Base-by-base conservation (phyloP, 2,113 vertebrate genomes). In the Pogona vitticeps region DNA sequence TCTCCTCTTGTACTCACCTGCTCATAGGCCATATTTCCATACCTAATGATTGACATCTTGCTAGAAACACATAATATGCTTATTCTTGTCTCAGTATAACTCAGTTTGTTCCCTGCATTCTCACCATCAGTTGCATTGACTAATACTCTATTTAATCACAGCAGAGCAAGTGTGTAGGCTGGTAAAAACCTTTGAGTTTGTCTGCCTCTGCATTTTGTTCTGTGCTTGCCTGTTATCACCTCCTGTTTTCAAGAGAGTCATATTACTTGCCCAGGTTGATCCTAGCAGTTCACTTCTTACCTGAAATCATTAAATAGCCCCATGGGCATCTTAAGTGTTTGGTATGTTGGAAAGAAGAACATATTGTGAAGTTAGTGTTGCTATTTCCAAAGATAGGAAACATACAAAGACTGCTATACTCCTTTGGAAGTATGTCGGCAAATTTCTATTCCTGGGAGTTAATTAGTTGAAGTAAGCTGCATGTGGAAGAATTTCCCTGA, bases 321-420 rank as follows among this genome's bases (percentile, higher is more conserved):
- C 89, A 38, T 90, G 91, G 86, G 92, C 90, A 84, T 88, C 65
- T 89, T 81, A 91, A 90, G 33, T 83, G 83, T 89, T 92, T 93
- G 93, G 91, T 91, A 94, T 95, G 91, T 91, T 93, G 87, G 83
- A 68, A 76, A 76, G 76, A 40, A 91, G 63, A 82, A 63, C 65
- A 88, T 38, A 56, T 23, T 68, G 80, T 92, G 85, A 89, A 93
- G 87, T 88, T 93, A 88, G 86, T 71, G 92, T 28, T 76, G 38
- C 70, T 92, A 80, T 94, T 84, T 82, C 79, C 83, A 80, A 42
- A 80, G 86, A 13, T 59, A 0, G 1, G 8, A 76, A 1, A 2
- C 2, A 9, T 3, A 1, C 82, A 58, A 78, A 78, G 76, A 3
- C 67, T 71, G 20, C n/a, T 82, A n/a, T n/a, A n/a, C n/a, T n/a